Percentiles rank a stretch among this genome's conserved stretches.
Evolutionary conservation across 2,113 vertebrate species (phyloP).

Genomic region (Apteryx owenii): DNA sequence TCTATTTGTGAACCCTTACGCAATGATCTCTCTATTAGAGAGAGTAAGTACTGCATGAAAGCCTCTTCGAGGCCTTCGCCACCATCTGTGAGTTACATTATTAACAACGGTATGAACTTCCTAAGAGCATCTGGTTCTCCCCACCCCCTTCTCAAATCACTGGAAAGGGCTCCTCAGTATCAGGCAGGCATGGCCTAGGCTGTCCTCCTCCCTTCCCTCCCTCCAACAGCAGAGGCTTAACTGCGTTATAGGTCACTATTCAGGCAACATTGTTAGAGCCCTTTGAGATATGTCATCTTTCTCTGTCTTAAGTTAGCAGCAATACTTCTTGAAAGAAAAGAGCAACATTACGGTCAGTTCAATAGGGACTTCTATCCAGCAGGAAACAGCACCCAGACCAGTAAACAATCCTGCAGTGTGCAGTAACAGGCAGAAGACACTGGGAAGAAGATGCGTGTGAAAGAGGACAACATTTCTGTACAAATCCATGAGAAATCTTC

Average conservation of each 20-base stretch:
- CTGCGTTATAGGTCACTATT: background rate
- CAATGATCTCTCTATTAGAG: conserved; percentile 52
- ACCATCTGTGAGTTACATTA: conserved; percentile 66
- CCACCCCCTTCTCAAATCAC: conserved; percentile 48
- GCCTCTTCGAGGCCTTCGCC: conserved; percentile 60
- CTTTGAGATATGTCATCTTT: background rate
- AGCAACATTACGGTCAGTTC: background rate
- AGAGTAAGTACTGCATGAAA: conserved; percentile 53
- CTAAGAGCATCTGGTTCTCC: conserved; percentile 67
- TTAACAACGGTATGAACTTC: conserved; percentile 67
- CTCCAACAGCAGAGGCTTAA: background rate
- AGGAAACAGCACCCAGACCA: background rate
- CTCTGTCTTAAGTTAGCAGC: background rate
- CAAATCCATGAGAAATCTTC: background rate
- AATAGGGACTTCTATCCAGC: background rate
- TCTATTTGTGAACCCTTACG: conserved; percentile 47
- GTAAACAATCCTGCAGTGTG: background rate
- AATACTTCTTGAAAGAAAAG: conserved; percentile 1
- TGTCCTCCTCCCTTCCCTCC: background rate
- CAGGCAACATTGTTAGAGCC: background rate
- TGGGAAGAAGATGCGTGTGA: background rate
- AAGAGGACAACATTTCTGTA: background rate
- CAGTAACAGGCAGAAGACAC: conserved; percentile 3
- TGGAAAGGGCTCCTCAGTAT: conserved; percentile 14
- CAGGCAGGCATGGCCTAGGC: background rate